These are phyloP conservation scores for Macrostomum lignano DNA, from an alignment of 1,140 invertebrate genomes.

Conservation along the genomic window DNA sequence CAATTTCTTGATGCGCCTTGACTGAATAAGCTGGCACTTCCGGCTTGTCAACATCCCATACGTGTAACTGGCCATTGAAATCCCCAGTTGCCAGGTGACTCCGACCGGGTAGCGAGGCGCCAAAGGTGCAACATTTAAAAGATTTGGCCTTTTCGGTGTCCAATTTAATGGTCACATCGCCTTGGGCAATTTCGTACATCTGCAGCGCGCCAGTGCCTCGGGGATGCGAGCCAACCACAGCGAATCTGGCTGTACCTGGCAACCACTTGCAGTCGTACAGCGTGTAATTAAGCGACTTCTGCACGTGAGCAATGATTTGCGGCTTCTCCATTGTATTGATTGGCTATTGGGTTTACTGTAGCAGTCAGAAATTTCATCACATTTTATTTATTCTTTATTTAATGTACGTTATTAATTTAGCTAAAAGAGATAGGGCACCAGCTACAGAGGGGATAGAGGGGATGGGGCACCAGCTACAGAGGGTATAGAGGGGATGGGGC, in stretches of 20 bases:
- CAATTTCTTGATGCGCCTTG: conserved; percentile 54
- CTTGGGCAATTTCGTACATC: conserved; percentile 49
- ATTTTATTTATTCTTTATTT: too few relatives aligned
- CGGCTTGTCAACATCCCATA: conserved; percentile 54
- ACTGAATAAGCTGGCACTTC: conserved; percentile 45
- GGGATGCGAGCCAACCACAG: conserved; percentile 52
- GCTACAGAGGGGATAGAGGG: too few relatives aligned
- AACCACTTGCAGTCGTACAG: conserved; percentile 77
- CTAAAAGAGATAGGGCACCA: too few relatives aligned
- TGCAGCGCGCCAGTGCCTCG: conserved; percentile 53
- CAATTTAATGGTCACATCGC: conserved; percentile 33
- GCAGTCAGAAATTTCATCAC: too few relatives aligned
- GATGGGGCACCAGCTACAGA: too few relatives aligned
- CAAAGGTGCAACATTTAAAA: conserved; percentile 75
- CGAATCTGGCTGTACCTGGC: conserved; percentile 61
- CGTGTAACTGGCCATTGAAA: conserved; percentile 53
- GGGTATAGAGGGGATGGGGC: too few relatives aligned
- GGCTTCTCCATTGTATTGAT: conserved; percentile 46
- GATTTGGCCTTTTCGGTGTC: conserved; percentile 44
- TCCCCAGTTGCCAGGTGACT: conserved; percentile 60
- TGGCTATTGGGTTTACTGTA: too few relatives aligned
- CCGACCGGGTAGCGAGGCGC: conserved; percentile 45
- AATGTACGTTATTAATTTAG: too few relatives aligned
- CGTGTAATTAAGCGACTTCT: conserved; percentile 52
- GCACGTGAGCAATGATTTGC: conserved; percentile 56